Percentiles rank a stretch among this genome's conserved stretches.
These are phyloP conservation scores for Caerostris extrusa DNA, from an alignment of 1,140 invertebrate species.

Conservation along the genomic window DNA sequence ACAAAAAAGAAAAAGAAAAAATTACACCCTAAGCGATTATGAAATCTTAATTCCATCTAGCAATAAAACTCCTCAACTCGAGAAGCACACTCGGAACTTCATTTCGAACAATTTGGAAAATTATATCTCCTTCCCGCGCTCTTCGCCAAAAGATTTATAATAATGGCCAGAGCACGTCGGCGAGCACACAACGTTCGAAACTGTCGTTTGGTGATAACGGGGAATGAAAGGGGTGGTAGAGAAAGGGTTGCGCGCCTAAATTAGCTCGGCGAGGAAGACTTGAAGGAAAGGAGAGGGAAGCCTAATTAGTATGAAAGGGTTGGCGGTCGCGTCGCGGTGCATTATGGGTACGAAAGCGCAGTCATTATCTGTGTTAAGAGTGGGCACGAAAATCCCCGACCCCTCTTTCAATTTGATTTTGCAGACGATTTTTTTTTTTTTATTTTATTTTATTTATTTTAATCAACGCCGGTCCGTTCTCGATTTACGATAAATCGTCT, in stretches of 20 bases:
- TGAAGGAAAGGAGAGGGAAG: constrained; percentile 22
- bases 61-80: constrained; percentile 68
- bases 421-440: neutral
- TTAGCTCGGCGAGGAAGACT: constrained; percentile 47
- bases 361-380: constrained; percentile 60
- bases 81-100: constrained; percentile 50
- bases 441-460: constrained; percentile 27
- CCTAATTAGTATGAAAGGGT: constrained; percentile 76
- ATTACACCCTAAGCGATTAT: constrained; percentile 45
- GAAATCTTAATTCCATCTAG: constrained; percentile 70
- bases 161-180: constrained; percentile 41
- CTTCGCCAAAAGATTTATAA: constrained; percentile 62
- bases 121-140: constrained; percentile 53
- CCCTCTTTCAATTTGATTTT: constrained; percentile 51
- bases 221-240: constrained; percentile 34
- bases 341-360: constrained; percentile 51
- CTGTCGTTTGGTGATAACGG: constrained; percentile 66
- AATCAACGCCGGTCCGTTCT: constrained; percentile 14
- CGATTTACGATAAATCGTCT: constrained; percentile 59
- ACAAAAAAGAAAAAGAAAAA: neutral
- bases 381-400: neutral
- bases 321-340: constrained; percentile 67
- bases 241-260: constrained; percentile 57
- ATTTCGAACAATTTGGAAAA: constrained; percentile 74
- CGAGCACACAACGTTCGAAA: constrained; percentile 6